Evolutionary conservation across 2,113 vertebrate genomes (phyloP), one percentile per base, ranked within the genome.

Genomic region (Notarius lentiginosus): DNA sequence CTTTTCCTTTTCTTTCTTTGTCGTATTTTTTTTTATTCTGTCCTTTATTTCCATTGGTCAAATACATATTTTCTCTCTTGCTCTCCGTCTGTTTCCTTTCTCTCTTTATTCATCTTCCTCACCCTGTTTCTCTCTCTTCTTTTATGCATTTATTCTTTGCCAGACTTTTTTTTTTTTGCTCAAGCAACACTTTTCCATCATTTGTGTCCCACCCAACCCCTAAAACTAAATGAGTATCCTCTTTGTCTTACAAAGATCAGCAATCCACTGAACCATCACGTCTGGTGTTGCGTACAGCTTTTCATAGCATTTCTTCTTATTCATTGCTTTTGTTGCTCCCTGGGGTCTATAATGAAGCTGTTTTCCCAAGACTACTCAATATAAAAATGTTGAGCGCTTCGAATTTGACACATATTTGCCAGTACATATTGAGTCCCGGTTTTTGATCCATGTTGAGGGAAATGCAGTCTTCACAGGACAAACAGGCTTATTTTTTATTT

Each of bases 221-320:
- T 79, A 79, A 68, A 24, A 15, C 30, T 87, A 79, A 79, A 91
- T 90, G 65, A 79, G 83, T 76, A 68, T 90, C 82, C 65, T 86
- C 81, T 90, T 89, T 84, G 89, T 72, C 87, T 81, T 82, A 22
- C 77, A 68, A 86, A 72, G 68, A 80, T 84, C 72, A 65, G 58
- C 85, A 87, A 79, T 65, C 80, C 47, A 84, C 65, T 49, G 85
- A 86, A 88, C 75, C 53, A 61, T 75, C 24, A 12, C 22, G 88
- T 10, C 76, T n/a, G 66, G 51, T 56, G n/a, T 18, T n/a, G 2
- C n/a, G 51, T 86, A 49, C 61, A 27, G 65, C 82, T 30, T 77
- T 63, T 86, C 77, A 84, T 41, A 77, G 55, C 18, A 30, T 80
- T 81, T 85, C 47, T 86, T 17, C 55, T 61, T 24, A 58, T 80